phyloP scores from a whole-genome alignment of 1,140 invertebrate genomes.

The Melitaea cinxia region DNA sequence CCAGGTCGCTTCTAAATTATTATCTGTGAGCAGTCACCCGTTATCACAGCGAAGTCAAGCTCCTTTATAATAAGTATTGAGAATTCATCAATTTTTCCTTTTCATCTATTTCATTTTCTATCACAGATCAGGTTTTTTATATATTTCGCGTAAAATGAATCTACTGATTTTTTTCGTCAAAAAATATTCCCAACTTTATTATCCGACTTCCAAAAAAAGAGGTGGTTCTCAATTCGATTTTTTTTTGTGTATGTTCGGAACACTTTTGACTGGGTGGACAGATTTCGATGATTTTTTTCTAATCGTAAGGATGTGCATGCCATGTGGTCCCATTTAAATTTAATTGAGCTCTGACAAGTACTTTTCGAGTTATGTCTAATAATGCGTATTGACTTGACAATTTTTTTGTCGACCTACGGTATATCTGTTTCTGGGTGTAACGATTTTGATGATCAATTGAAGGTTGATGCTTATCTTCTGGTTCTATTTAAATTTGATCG shows the following conservation, averaged over 20 bases:
- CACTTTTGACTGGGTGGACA: too few relatives aligned
- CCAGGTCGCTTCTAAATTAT: slow-evolving; percentile 3
- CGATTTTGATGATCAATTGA: not conserved
- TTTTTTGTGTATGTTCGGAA: too few relatives aligned
- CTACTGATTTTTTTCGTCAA: not conserved
- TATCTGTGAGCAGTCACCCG: slow-evolving; percentile 8
- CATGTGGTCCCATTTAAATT: too few relatives aligned
- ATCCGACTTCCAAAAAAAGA: not conserved
- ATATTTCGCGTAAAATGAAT: not conserved
- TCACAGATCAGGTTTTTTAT: not conserved
- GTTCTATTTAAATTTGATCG: too few relatives aligned
- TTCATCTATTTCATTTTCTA: slow-evolving; percentile 5
- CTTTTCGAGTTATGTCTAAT: too few relatives aligned
- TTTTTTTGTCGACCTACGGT: too few relatives aligned
- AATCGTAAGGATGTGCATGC: too few relatives aligned
- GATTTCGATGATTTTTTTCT: too few relatives aligned
- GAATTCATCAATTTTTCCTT: slow-evolving; percentile 4
- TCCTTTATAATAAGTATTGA: slow-evolving; percentile 10
- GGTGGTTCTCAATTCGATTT: too few relatives aligned
- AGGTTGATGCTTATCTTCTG: too few relatives aligned
- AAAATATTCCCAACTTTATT: not conserved
- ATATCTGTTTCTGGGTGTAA: not conserved
- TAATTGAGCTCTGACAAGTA: too few relatives aligned
- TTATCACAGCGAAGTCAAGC: slow-evolving; percentile 1
- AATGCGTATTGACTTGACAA: too few relatives aligned